Evolutionary conservation across 1,140 invertebrate genomes (phyloP).

Genomic region (Drosophila arawakana): DNA sequence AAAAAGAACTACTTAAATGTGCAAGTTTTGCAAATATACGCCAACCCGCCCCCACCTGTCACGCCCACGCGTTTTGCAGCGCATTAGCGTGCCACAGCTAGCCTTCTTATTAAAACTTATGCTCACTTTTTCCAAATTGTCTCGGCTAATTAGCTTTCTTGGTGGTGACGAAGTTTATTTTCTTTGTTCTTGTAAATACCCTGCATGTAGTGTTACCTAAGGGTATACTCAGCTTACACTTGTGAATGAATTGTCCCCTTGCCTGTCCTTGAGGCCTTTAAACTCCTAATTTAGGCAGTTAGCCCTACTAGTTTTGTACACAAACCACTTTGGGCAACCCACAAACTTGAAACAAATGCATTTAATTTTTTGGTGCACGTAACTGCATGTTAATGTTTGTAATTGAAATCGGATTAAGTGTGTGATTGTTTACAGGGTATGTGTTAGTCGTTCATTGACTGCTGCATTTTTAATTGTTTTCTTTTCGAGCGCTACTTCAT

Average conservation of each 20-base stretch:
- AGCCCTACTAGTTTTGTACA: neutral
- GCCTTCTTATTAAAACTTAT: conserved; percentile 64
- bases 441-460: neutral
- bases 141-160: conserved; percentile 69
- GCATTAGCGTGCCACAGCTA: conserved; percentile 35
- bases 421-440: conserved; percentile 12
- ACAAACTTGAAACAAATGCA: neutral
- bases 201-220: neutral
- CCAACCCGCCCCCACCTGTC: conserved; percentile 10
- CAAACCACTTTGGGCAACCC: neutral
- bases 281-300: neutral
- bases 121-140: conserved; percentile 66
- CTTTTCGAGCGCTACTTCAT: conserved; percentile 31
- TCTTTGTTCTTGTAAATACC: conserved; percentile 12
- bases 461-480: neutral
- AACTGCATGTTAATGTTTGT: conserved; percentile 13
- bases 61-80: conserved; percentile 31
- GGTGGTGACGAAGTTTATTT: conserved; percentile 13
- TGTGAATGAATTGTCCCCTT: neutral
- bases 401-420: neutral
- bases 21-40: conserved; percentile 40
- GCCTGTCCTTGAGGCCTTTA: neutral
- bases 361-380: conserved; percentile 6
- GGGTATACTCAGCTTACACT: neutral
- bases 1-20: conserved; percentile 47